A percentile compares a stretch with the other conserved stretches of the same genome.
These are phyloP conservation scores for Pelagia noctiluca DNA, from an alignment of 30 jellyfish, hydroid and myxozoan genomes.

Conservation along the genomic window DNA sequence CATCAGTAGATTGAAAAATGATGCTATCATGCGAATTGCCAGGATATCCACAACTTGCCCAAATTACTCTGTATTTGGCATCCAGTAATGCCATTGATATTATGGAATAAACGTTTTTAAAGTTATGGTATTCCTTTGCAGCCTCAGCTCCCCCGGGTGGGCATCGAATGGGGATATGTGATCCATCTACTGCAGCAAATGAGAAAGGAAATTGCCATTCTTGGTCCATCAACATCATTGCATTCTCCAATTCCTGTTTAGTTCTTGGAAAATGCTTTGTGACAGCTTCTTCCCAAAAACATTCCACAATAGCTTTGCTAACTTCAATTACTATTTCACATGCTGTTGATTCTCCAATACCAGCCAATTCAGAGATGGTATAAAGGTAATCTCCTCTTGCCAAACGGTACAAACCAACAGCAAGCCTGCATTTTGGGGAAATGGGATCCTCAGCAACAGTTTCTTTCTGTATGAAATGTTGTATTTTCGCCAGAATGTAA, in stretches of 20 bases:
- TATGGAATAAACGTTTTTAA: background rate
- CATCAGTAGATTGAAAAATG: background rate
- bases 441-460: conserved; percentile 38
- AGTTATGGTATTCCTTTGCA: no score
- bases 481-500: conserved; percentile 40
- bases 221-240: conserved; percentile 10
- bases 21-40: conserved; percentile 1
- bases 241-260: background rate
- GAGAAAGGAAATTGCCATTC: conserved; percentile 18
- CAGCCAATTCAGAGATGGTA: conserved; percentile 46
- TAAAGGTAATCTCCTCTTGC: conserved; percentile 41
- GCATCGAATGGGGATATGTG: conserved; percentile 19
- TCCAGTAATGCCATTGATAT: background rate
- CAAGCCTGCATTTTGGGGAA: conserved; percentile 60
- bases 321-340: conserved; percentile 36
- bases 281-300: conserved; percentile 27
- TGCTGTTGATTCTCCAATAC: conserved; percentile 49
- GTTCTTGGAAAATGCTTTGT: conserved; percentile 28
- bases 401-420: conserved; percentile 35
- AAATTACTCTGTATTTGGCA: background rate
- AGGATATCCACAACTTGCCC: conserved; percentile 8
- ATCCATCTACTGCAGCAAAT: background rate
- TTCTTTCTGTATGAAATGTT: conserved; percentile 26
- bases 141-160: conserved; percentile 5
- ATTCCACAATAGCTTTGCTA: conserved; percentile 19